Evolutionary conservation across 2,113 vertebrate genomes (phyloP).

Genomic region (Tympanuchus pallidicinctus): DNA sequence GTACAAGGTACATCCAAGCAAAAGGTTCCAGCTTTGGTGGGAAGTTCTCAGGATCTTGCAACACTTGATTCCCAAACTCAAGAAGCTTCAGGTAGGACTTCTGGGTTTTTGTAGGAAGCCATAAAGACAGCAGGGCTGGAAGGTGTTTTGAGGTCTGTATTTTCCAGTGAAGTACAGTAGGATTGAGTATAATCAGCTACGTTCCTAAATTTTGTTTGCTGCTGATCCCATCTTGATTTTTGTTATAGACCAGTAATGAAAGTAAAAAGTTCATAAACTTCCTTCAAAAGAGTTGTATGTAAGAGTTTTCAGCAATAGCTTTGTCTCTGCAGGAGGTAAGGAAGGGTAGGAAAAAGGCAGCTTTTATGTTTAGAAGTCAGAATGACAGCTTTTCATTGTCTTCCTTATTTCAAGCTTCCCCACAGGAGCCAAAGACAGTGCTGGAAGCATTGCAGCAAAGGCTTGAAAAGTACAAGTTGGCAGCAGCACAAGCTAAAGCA

Average conservation of each 20-base stretch:
- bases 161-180: not conserved
- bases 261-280: not conserved
- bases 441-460: slow-evolving; percentile 92
- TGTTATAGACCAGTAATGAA: not conserved
- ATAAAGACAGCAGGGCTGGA: not conserved
- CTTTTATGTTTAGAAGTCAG: not conserved
- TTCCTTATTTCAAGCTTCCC: slow-evolving; percentile 48
- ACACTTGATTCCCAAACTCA: slow-evolving; percentile 14
- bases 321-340: not conserved
- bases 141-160: not conserved
- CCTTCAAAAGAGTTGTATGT: not conserved
- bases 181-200: not conserved
- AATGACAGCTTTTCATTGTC: not conserved
- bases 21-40: slow-evolving; percentile 2
- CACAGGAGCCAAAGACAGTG: slow-evolving; percentile 80
- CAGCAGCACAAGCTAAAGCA: slow-evolving; percentile 87
- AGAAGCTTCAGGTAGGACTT: slow-evolving; percentile 44
- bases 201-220: not conserved
- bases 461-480: slow-evolving; percentile 87
- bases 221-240: not conserved
- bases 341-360: not conserved
- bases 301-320: not conserved
- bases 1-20: not conserved
- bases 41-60: slow-evolving; percentile 38
- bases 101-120: not conserved